Conservation (phyloP, 2,888 invertebrate species). For the Biston stratarius region DNA sequence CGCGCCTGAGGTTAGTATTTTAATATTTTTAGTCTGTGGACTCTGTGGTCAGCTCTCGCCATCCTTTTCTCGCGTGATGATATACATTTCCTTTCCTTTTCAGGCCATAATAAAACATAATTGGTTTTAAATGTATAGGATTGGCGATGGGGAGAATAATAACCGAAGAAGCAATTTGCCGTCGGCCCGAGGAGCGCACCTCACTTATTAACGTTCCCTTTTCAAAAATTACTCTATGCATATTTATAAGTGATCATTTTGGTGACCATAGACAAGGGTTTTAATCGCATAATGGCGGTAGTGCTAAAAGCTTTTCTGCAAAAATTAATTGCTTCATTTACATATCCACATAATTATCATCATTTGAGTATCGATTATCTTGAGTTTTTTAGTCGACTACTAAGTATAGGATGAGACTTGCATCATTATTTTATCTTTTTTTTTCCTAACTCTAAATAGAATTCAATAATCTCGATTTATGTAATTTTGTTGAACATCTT, state of each 20-base stretch:
- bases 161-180: constrained; percentile 73
- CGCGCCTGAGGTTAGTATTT: constrained; percentile 52
- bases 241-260: constrained; percentile 66
- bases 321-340: constrained; percentile 26
- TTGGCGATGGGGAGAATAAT: constrained; percentile 77
- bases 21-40: constrained; percentile 57
- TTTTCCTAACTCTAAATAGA: too few relatives aligned
- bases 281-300: constrained; percentile 39
- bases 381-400: too few relatives aligned
- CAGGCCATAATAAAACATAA: constrained; percentile 81
- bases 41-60: constrained; percentile 55
- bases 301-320: constrained; percentile 37
- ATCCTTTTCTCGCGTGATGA: constrained; percentile 60
- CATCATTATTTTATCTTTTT: too few relatives aligned
- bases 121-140: constrained; percentile 85
- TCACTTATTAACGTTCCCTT: constrained; percentile 65
- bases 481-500: too few relatives aligned
- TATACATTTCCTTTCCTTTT: constrained; percentile 57
- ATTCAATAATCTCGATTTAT: too few relatives aligned
- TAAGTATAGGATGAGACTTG: too few relatives aligned
- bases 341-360: too few relatives aligned
- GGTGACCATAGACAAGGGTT: constrained; percentile 55
- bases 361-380: too few relatives aligned
- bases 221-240: constrained; percentile 74
- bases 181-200: constrained; percentile 60